Base-by-base conservation (phyloP, 2,888 invertebrate species). In the Macaria notata region DNA sequence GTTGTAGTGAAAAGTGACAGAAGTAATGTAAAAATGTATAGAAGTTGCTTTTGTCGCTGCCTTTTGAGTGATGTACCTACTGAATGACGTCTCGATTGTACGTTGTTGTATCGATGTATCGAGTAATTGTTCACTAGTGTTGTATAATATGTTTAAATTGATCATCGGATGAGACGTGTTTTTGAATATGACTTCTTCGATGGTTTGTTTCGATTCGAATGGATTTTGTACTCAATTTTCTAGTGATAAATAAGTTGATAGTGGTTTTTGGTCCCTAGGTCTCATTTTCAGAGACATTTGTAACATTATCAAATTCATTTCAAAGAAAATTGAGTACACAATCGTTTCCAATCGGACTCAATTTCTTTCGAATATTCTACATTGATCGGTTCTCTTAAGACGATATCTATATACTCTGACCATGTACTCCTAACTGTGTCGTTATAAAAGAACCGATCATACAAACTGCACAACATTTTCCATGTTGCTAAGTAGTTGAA, bases 381-480 rank as follows among this genome's bases (percentile, higher is more conserved):
- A 36, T 2, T 36, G 33, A 36, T 36, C 5, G 33, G 7, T 36
- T 70, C 67, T 65, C 66, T 70, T 68, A 61, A 62, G 67, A 53
- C 54, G 65, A 65, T 63, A 59, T 66, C 56, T 47, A 51, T 65
- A 64, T 65, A 63, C 65, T 61, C 66, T 62, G 68, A 70, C 66
- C 68, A 69, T 70, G 63, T 71, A 69, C 54, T 55, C 60, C 44
- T 33, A 46, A 30, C 48, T 47, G 68, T 64, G 61, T 69, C 66
- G 46, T 60, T 65, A 65, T 57, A 66, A 69, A 58, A 65, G 68
- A 71, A 65, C 71, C 66, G 54, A 4, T 19, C 31, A 41, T 0
- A 33, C 43, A 38, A 53, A 54, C 54, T 41, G 49, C 52, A 60
- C 49, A 46, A 49, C 31, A 42, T 46, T 55, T 52, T n/a, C n/a